Conservation (phyloP, 1,140 invertebrate species). For the Brachionus paranguensis region DNA sequence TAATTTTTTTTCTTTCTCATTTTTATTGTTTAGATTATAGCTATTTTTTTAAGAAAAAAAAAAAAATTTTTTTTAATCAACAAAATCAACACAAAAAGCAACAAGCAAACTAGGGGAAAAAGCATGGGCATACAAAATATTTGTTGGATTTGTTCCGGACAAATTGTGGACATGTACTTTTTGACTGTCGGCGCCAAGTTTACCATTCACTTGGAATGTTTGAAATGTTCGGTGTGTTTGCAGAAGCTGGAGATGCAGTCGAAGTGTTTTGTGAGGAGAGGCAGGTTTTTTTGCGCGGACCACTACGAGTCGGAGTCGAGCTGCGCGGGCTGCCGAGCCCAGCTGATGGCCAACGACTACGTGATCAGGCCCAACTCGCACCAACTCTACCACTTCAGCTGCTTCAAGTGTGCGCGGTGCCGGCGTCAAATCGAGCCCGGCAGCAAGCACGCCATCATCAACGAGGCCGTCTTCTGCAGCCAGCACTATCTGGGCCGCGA, state of each 20-base stretch:
- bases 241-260: constrained; percentile 15
- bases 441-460: neutral
- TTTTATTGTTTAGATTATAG: neutral
- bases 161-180: constrained; percentile 28
- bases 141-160: constrained; percentile 3
- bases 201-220: constrained; percentile 3
- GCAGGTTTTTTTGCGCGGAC: neutral
- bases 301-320: neutral
- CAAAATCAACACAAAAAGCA: neutral
- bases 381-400: neutral
- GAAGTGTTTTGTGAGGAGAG: constrained; percentile 23
- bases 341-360: neutral
- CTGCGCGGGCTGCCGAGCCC: neutral
- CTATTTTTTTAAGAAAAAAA: neutral
- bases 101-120: neutral
- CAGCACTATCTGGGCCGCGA: neutral
- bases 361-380: neutral
- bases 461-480: neutral
- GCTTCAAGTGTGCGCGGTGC: constrained; percentile 12
- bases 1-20: neutral
- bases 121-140: constrained; percentile 29
- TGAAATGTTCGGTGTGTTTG: constrained; percentile 29
- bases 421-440: neutral
- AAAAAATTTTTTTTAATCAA: neutral
- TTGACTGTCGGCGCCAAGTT: neutral